Evolutionary conservation across 2,113 vertebrate genomes (phyloP).

Genomic region (Cebidichthys violaceus): DNA sequence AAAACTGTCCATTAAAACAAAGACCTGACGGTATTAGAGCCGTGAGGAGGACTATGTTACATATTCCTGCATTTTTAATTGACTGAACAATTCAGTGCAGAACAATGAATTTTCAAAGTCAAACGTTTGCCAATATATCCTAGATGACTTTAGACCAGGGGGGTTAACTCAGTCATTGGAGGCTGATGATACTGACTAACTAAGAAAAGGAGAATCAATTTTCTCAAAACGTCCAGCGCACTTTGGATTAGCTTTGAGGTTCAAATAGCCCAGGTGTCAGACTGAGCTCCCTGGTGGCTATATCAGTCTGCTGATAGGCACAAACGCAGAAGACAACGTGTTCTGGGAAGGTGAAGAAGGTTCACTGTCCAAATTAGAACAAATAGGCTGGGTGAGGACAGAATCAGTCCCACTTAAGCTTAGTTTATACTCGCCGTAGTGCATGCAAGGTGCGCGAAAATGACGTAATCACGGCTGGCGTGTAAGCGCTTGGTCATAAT

Average conservation of each 20-base stretch:
- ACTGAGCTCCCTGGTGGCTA: slow-evolving; percentile 44
- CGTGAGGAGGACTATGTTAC: background rate
- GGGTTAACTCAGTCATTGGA: background rate
- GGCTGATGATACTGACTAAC: background rate
- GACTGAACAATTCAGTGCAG: background rate
- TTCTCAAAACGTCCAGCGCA: background rate
- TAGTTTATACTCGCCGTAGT: background rate
- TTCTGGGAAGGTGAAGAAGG: slow-evolving; percentile 26
- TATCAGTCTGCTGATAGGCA: slow-evolving; percentile 68
- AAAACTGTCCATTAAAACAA: background rate
- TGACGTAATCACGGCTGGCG: background rate
- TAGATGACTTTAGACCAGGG: background rate
- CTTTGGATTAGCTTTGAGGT: background rate
- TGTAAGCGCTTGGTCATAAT: too few species aligned
- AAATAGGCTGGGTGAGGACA: background rate
- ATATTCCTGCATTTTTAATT: background rate
- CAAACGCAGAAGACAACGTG: background rate
- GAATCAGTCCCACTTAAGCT: background rate
- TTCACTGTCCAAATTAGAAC: slow-evolving; percentile 48
- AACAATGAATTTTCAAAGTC: background rate
- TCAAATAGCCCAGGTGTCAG: slow-evolving; percentile 35
- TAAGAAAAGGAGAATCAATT: background rate
- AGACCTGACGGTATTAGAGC: background rate
- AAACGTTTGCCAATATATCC: background rate
- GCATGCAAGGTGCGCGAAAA: background rate